Conservation (phyloP, 2,797 vertebrate genomes). For the Bovichtus diacanthus region DNA sequence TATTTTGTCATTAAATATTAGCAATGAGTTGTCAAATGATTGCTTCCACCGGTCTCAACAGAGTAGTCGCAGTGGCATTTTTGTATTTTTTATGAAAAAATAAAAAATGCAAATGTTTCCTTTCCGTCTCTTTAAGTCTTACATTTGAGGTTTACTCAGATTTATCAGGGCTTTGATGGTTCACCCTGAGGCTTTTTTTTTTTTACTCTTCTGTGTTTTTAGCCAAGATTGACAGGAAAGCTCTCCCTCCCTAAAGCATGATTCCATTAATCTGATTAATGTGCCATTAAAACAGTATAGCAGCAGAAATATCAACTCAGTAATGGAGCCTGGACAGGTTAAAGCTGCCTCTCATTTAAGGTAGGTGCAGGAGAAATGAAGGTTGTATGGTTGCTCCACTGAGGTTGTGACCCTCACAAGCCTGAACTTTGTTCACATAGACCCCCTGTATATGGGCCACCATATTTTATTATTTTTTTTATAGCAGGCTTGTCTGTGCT, state of each 20-base stretch:
- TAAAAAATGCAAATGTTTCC: slow-evolving; percentile 44
- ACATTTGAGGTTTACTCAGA: slow-evolving; percentile 56
- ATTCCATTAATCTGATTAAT: slow-evolving; percentile 84
- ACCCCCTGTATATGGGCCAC: slow-evolving; percentile 5
- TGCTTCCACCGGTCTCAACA: not conserved
- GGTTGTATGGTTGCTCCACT: slow-evolving; percentile 8
- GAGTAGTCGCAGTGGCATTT: not conserved
- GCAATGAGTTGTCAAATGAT: not conserved
- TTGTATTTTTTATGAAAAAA: slow-evolving; percentile 10
- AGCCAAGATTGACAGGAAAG: slow-evolving; percentile 59
- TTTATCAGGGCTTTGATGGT: slow-evolving; percentile 56
- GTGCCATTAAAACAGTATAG: slow-evolving; percentile 69
- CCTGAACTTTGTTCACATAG: slow-evolving; percentile 47
- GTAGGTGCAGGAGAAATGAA: slow-evolving; percentile 43
- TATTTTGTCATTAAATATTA: not conserved
- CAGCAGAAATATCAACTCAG: slow-evolving; percentile 57
- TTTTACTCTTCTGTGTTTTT: slow-evolving; percentile 54
- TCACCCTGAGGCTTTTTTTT: slow-evolving; percentile 50
- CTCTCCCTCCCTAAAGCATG: slow-evolving; percentile 69
- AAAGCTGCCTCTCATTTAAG: slow-evolving; percentile 50
- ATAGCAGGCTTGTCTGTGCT: not conserved
- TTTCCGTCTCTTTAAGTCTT: slow-evolving; percentile 27
- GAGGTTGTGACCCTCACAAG: slow-evolving; percentile 39
- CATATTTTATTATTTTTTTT: not conserved
- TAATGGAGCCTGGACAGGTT: slow-evolving; percentile 65